Percentiles rank a stretch among this genome's conserved stretches.
phyloP scores from a whole-genome alignment of 2,888 invertebrate species.

The Phymatocera aterrima region DNA sequence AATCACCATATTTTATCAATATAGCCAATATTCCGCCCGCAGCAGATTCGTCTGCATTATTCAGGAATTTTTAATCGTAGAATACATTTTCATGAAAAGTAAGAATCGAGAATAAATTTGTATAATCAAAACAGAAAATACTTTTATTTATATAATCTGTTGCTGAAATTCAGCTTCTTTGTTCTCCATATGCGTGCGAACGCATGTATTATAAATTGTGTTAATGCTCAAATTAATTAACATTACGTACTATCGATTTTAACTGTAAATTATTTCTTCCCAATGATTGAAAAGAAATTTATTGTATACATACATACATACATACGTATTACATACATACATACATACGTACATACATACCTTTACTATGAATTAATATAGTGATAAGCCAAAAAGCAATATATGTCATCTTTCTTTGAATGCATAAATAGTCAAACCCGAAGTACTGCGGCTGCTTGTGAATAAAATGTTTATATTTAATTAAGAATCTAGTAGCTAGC shows the following conservation, averaged over 20 bases:
- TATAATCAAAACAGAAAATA: background rate
- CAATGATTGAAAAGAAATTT: constrained; percentile 15
- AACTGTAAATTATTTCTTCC: background rate
- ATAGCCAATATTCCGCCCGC: no score
- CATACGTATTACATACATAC: no score
- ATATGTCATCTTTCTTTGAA: constrained; percentile 19
- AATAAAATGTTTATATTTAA: background rate
- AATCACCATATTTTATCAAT: no score
- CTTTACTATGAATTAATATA: constrained; percentile 8
- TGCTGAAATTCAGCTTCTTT: background rate
- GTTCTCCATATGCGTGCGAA: constrained; percentile 23
- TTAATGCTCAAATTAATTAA: constrained; percentile 28
- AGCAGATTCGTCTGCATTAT: no score
- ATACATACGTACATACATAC: no score
- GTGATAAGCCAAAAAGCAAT: constrained; percentile 38
- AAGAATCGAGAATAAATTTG: background rate
- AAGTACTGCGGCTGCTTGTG: background rate
- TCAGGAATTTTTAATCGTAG: no score
- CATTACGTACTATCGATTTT: background rate
- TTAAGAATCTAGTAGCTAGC: no score
- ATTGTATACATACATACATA: background rate
- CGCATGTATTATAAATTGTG: constrained; percentile 19
- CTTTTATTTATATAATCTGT: background rate
- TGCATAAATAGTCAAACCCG: constrained; percentile 6
- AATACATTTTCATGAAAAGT: no score